Percentiles rank a stretch among this genome's conserved stretches.
phyloP scores from a whole-genome alignment of 2,113 vertebrate genomes.

The Daphoenositta chrysoptera region DNA sequence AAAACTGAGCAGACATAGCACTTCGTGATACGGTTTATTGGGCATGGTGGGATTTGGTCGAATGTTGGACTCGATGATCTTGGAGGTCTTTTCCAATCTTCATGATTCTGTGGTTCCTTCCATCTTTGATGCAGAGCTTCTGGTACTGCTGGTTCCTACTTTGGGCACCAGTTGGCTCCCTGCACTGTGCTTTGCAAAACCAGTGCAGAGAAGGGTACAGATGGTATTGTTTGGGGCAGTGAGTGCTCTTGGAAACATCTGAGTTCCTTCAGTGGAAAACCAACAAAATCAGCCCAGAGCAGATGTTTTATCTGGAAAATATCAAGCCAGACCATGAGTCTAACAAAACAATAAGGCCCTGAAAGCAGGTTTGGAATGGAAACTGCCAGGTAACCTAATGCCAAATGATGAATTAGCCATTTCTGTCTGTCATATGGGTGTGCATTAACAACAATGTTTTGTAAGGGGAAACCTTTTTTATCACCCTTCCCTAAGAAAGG shows the following conservation, averaged over 20 bases:
- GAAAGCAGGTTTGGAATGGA: not conserved
- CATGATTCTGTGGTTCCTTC: not conserved
- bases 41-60: not conserved
- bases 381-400: not conserved
- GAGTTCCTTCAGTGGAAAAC: not conserved
- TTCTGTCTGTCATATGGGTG: no score
- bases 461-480: not conserved
- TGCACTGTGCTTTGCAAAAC: not conserved
- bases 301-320: not conserved
- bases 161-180: not conserved
- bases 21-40: not conserved
- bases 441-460: not conserved
- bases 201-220: not conserved
- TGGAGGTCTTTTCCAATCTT: not conserved
- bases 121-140: not conserved
- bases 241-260: not conserved
- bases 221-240: not conserved
- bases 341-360: not conserved
- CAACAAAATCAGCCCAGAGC: not conserved
- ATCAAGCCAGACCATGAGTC: not conserved
- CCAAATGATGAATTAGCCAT: not conserved
- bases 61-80: not conserved
- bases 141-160: not conserved
- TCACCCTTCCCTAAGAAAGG: not conserved
- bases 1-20: not conserved